Evolutionary conservation across 2,888 invertebrate genomes (phyloP), one percentile per base, ranked within the genome.

Genomic region (Watsonalla cultraria): DNA sequence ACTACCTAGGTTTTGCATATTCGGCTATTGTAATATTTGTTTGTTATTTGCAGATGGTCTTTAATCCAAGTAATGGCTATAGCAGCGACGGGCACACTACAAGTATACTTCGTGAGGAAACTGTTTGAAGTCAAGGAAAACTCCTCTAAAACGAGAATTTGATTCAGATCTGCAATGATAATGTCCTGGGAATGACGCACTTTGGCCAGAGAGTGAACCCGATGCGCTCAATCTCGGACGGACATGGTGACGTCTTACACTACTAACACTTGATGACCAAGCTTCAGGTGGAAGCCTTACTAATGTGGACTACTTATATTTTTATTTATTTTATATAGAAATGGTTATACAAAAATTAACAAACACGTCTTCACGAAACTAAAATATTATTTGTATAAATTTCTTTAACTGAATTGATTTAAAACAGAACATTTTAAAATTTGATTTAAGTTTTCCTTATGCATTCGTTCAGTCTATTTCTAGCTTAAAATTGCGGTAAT

Each of bases 91-190:
- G 96, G 96, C 8, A 92, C 94, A 0, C 72, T 94, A 33, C 94
- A 97, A 89, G 97, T 98, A 1, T 96, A 94, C 80, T 98, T 98
- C 81, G 95, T 98, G 11, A 93, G 96, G 61, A 96, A 97, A 88
- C 88, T 98, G 9, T 98, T 98, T 78, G 95, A 96, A 74, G 93
- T 95, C 0, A 96, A 95, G 76, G 88, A 92, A 39, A 93, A 93
- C 55, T 89, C 92, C 5, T 92, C 92, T 7, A 92, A 91, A 66
- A 91, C 92, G 47, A 85, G 92, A 73, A 93, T 93, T 64, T 93
- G 84, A 86, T 69, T 53, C 39, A 49, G 46, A 60, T 47, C 48
- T 50, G 52, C 54, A 52, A 46, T 51, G 46, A 55, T 56, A 11
- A 42, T 42, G 42, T 42, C 42, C 5, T 42, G 42, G 11, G 42